Conservation (phyloP, 2,888 invertebrate species). For the Druceiella hillmani region DNA sequence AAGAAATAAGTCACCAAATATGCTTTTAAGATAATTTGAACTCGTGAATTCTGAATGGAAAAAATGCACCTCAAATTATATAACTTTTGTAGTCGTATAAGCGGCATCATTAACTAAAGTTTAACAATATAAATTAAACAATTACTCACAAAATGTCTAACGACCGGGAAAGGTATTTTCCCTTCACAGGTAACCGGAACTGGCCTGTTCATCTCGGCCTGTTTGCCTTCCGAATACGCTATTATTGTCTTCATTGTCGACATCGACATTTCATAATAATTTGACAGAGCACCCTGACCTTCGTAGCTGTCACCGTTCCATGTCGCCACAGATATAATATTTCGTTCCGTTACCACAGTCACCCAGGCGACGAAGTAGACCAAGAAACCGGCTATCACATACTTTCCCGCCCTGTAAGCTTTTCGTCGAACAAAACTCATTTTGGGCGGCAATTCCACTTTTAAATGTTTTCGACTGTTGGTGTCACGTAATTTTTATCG, state of each 20-base stretch:
- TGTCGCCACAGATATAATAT: conserved; percentile 30
- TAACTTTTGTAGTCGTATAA: too few relatives aligned
- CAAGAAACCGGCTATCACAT: conserved; percentile 38
- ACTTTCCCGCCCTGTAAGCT: conserved; percentile 37
- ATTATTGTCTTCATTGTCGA: conserved; percentile 54
- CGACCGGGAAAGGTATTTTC: conserved; percentile 35
- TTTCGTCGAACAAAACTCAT: conserved; percentile 25
- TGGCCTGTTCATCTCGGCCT: conserved; percentile 46
- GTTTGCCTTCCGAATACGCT: conserved; percentile 54
- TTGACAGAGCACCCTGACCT: conserved; percentile 20
- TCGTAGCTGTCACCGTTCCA: conserved; percentile 28
- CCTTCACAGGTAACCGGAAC: conserved; percentile 41
- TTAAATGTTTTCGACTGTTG: too few relatives aligned
- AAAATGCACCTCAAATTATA: too few relatives aligned
- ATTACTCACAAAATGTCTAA: conserved; percentile 36
- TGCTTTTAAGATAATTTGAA: too few relatives aligned
- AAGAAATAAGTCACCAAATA: too few relatives aligned
- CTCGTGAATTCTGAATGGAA: too few relatives aligned
- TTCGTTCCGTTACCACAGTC: conserved; percentile 42
- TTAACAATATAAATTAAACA: too few relatives aligned
- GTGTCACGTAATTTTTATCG: too few relatives aligned
- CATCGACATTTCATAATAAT: conserved; percentile 19
- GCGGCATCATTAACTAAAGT: too few relatives aligned
- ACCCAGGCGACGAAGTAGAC: conserved; percentile 46
- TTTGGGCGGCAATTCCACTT: too few relatives aligned